phyloP scores from a whole-genome alignment of 1,140 invertebrate genomes.

The Aphelinus atriplicis region DNA sequence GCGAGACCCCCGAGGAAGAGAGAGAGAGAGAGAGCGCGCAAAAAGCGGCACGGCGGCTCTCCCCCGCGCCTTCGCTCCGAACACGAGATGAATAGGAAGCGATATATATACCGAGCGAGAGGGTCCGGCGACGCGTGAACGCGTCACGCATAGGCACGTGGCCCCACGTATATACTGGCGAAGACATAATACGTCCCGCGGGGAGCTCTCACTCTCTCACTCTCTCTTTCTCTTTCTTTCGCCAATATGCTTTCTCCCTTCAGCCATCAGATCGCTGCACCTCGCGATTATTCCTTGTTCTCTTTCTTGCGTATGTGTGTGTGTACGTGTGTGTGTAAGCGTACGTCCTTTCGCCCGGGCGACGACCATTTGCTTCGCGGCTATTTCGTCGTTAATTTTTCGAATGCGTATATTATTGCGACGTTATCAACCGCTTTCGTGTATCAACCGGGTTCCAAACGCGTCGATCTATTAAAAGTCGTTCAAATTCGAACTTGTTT shows the following conservation, averaged over 20 bases:
- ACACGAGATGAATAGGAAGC: constrained; percentile 46
- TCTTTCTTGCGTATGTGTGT: neutral
- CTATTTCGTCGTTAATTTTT: no score
- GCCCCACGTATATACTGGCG: constrained; percentile 50
- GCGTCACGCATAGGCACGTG: constrained; percentile 67
- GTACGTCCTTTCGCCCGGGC: no score
- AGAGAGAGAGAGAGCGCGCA: neutral
- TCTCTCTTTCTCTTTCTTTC: no score
- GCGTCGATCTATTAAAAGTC: no score
- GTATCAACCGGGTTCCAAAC: no score
- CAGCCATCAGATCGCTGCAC: neutral
- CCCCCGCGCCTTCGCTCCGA: neutral
- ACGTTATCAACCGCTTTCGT: no score
- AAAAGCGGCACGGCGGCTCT: neutral
- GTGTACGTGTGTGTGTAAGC: no score
- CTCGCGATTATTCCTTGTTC: constrained; percentile 35
- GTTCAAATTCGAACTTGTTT: no score
- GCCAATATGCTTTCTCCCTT: constrained; percentile 9
- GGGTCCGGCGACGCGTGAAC: constrained; percentile 59
- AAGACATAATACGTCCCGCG: constrained; percentile 38
- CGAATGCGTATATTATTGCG: no score
- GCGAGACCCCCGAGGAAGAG: neutral
- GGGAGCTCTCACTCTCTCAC: neutral
- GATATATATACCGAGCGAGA: constrained; percentile 51
- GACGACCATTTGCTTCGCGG: no score